Percentiles rank a stretch among this genome's conserved stretches.
Evolutionary conservation across 2,113 vertebrate species (phyloP).

Genomic region (Nibea coibor): DNA sequence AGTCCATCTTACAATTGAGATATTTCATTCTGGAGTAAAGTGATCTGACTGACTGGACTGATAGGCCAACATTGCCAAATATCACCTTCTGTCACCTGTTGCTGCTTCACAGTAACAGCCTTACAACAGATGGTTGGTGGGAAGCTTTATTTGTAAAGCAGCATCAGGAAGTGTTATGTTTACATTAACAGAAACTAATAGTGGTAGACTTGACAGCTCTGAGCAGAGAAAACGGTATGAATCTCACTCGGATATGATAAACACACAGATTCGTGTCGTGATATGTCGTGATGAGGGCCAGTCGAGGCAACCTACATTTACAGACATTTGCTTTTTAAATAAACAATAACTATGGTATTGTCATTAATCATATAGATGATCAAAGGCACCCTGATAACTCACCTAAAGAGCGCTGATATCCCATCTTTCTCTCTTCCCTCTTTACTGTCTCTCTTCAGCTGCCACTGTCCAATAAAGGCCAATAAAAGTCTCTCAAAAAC

Average conservation of each 20-base stretch:
- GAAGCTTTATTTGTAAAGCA: conserved; percentile 30
- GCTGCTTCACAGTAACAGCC: not conserved
- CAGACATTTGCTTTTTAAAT: not conserved
- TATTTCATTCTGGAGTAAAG: not conserved
- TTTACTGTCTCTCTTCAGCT: too few relatives aligned
- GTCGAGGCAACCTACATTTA: not conserved
- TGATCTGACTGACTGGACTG: not conserved
- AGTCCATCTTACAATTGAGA: not conserved
- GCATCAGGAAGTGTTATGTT: conserved; percentile 15
- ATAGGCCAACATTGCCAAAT: not conserved
- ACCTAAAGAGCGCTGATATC: too few relatives aligned
- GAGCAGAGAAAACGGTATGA: not conserved
- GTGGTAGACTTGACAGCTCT: not conserved
- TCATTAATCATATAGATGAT: not conserved
- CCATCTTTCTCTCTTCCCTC: too few relatives aligned
- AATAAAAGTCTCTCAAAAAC: too few relatives aligned
- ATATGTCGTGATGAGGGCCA: not conserved
- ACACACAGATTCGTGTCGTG: not conserved
- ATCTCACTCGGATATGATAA: not conserved
- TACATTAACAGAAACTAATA: conserved; percentile 16
- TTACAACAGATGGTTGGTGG: conserved; percentile 26
- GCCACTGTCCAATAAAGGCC: too few relatives aligned
- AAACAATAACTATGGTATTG: not conserved
- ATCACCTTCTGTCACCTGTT: not conserved
- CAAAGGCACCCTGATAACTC: too few relatives aligned